These are phyloP conservation scores for Himalopsyche anomala DNA, from an alignment of 2,888 invertebrate species.

Conservation along the genomic window DNA sequence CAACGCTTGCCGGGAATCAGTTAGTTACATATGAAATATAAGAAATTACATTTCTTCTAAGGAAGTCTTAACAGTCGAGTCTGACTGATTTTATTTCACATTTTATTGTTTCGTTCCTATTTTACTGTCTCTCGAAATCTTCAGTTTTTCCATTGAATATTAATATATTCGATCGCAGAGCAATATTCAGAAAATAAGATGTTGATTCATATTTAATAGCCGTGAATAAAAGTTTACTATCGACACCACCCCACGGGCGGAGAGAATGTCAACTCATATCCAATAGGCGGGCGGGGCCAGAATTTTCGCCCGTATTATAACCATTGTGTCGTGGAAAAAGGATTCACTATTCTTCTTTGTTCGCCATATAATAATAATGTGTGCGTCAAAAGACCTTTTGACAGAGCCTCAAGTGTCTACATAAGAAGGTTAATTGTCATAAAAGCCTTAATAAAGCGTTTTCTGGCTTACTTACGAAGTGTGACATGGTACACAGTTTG, in stretches of 20 bases:
- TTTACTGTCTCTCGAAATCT: background rate
- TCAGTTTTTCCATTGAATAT: background rate
- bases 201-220: background rate
- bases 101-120: no score
- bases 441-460: background rate
- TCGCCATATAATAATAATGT: background rate
- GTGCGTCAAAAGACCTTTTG: constrained; percentile 25
- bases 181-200: background rate
- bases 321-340: background rate
- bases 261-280: constrained; percentile 5
- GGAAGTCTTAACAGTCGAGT: no score
- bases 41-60: no score
- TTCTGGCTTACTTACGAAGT: constrained; percentile 19
- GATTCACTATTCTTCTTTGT: background rate
- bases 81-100: no score
- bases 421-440: constrained; percentile 30
- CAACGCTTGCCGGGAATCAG: no score
- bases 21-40: no score
- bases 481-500: background rate
- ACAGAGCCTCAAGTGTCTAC: background rate
- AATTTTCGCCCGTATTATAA: no score
- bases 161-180: background rate
- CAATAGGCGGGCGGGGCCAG: background rate
- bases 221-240: background rate
- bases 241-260: background rate